phyloP scores from a whole-genome alignment of 2,888 invertebrate species.

The Agonopterix arenella region DNA sequence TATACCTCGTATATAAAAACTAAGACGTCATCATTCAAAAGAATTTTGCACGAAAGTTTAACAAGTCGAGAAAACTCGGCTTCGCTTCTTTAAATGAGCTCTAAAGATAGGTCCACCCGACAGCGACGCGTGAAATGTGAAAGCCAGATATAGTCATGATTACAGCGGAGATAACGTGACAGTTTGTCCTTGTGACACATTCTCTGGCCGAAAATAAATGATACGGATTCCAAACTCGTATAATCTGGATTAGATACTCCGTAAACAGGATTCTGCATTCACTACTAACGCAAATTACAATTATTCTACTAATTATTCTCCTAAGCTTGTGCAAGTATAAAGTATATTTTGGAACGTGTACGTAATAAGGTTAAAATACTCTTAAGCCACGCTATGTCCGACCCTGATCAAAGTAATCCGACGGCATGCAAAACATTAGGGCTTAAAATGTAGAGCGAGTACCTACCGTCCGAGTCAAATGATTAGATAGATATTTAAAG shows the following conservation, averaged over 20 bases:
- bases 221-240: conserved; percentile 16
- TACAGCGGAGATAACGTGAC: conserved; percentile 28
- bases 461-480: conserved; percentile 2
- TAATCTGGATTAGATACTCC: too few species aligned
- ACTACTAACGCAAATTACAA: too few species aligned
- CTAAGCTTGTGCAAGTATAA: too few species aligned
- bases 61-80: conserved; percentile 1
- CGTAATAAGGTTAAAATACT: too few species aligned
- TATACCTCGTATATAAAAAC: too few species aligned
- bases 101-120: conserved; percentile 20
- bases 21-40: conserved; percentile 2
- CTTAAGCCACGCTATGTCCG: conserved; percentile 30
- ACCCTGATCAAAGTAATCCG: conserved; percentile 37
- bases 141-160: conserved; percentile 27
- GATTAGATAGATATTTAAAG: not conserved
- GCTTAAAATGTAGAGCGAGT: conserved; percentile 1
- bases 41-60: conserved; percentile 5
- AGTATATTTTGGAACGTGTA: too few species aligned
- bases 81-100: conserved; percentile 8
- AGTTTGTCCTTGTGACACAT: conserved; percentile 26
- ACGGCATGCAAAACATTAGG: conserved; percentile 15
- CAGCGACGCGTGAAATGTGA: conserved; percentile 23
- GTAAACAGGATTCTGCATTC: too few species aligned
- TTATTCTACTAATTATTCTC: too few species aligned
- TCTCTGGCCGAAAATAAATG: conserved; percentile 32